Evolutionary conservation across 2,113 vertebrate species (phyloP), one percentile per base, ranked within the genome.

Genomic region (Semicossyphus pulcher): DNA sequence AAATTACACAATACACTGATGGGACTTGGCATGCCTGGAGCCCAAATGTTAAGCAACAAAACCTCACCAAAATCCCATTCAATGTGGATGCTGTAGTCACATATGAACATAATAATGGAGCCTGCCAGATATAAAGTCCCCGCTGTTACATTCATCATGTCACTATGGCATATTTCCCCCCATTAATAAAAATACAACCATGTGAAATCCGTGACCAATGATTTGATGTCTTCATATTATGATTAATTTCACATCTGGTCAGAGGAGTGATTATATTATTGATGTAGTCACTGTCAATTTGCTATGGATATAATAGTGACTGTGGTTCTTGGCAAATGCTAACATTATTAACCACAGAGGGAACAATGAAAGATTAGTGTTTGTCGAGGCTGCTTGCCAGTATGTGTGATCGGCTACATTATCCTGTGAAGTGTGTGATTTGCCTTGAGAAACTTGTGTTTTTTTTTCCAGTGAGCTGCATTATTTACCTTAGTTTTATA

Each of bases 221-320:
- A 84, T 67, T 77, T 79, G 78, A 74, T 78, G 82, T 89, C 80
- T 85, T 77, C 39, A 90, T 87, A 86, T 85, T 73, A 84, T 88
- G 89, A 92, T 79, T 86, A 70, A 91, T 93, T 91, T 90, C 39
- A 74, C 84, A 89, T 87, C 72, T 89, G 72, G 76, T 86, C 80
- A 88, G 78, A 89, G 84, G 25, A 81, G 81, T 76, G 54, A 86
- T 84, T 84, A 67, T 52, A 81, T 87, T 91, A 92, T 87, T 84
- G 88, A 91, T 86, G 75, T 62, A 71, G 83, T 84, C 75, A 69
- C 65, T 28, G 74, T 70, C 57, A 76, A 86, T 91, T 90, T 86
- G 74, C 58, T 42, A 80, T 53, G 85, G 85, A 60, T 77, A 59
- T 84, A 76, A 86, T 78, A 81, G 80, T 77, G 72, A 60, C 81